A percentile compares a stretch with the other conserved stretches of the same genome.
Evolutionary conservation across 2,113 vertebrate species (phyloP).

Genomic region (Sarotherodon lohbergeri): DNA sequence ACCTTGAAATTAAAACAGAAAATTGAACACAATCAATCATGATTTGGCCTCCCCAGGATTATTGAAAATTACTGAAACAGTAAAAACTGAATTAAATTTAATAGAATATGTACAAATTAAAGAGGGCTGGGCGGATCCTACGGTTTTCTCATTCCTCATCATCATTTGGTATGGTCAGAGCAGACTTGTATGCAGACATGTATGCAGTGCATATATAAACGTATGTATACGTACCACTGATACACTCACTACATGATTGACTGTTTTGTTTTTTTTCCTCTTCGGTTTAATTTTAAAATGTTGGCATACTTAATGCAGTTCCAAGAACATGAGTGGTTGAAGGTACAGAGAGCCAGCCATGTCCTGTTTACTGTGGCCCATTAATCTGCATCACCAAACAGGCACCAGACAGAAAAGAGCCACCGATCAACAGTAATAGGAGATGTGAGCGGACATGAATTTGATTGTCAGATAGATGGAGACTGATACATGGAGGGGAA

Average conservation of each 20-base stretch:
- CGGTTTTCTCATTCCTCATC: neutral
- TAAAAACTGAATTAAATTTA: neutral
- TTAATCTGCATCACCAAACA: slow-evolving; percentile 29
- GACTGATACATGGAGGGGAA: neutral
- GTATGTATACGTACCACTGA: neutral
- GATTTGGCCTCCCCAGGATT: neutral
- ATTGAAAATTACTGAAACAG: neutral
- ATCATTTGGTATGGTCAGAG: neutral
- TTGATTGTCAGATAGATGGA: neutral
- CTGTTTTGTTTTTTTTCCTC: neutral
- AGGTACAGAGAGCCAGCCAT: neutral
- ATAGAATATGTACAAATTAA: neutral
- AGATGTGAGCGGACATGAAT: slow-evolving; percentile 5
- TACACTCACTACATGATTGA: neutral
- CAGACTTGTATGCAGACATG: neutral
- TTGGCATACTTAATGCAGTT: neutral
- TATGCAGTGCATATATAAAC: neutral
- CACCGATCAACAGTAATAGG: neutral
- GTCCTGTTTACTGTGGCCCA: slow-evolving; percentile 14
- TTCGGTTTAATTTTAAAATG: neutral
- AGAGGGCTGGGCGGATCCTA: neutral
- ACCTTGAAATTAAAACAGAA: neutral
- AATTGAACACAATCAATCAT: neutral
- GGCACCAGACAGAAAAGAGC: neutral
- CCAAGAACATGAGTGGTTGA: neutral